Conservation (phyloP, 2,888 invertebrate genomes). For the Cryptocephalus moraei region DNA sequence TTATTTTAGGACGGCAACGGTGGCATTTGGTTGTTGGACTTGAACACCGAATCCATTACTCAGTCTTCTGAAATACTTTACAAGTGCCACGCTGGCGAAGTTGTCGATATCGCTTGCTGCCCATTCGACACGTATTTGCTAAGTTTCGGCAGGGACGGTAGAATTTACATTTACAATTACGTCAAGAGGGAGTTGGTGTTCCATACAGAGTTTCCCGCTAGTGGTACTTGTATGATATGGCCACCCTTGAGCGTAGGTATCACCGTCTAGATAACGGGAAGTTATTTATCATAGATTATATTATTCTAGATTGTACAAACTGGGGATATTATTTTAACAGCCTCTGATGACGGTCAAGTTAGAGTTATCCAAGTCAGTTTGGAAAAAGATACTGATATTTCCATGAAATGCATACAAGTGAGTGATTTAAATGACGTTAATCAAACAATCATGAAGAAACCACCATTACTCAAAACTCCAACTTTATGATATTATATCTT, state of each 20-base stretch:
- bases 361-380: constrained; percentile 31
- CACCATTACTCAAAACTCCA: no score
- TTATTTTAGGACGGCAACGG: constrained; percentile 68
- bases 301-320: constrained; percentile 32
- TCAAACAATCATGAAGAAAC: no score
- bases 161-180: constrained; percentile 65
- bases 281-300: no score
- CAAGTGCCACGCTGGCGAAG: constrained; percentile 65
- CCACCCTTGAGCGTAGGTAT: constrained; percentile 47
- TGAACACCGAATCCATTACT: constrained; percentile 40
- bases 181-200: constrained; percentile 47
- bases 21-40: constrained; percentile 65
- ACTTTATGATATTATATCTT: no score
- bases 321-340: constrained; percentile 56
- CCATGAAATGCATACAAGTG: no score
- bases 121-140: constrained; percentile 60
- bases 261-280: constrained; percentile 11
- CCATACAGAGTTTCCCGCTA: constrained; percentile 48
- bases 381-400: neutral
- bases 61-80: constrained; percentile 37
- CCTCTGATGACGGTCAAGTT: constrained; percentile 63
- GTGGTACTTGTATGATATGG: constrained; percentile 56
- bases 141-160: constrained; percentile 64
- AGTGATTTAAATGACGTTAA: no score
- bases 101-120: constrained; percentile 58